phyloP scores from a whole-genome alignment of 2,113 vertebrate species.

The Siniperca chuatsi region DNA sequence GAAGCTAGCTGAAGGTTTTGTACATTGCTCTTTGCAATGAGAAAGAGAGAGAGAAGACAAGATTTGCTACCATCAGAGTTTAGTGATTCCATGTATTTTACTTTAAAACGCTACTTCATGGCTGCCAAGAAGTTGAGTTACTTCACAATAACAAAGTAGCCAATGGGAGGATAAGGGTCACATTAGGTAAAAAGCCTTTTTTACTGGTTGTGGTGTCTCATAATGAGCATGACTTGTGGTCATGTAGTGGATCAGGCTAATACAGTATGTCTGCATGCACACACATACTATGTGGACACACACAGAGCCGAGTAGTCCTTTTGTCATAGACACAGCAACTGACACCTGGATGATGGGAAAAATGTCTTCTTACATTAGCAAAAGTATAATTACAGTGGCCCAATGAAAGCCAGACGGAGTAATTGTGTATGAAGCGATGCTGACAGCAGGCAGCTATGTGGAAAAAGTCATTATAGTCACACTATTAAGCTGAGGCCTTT shows the following conservation, averaged over 20 bases:
- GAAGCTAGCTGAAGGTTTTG: no score
- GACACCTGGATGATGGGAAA: conserved; percentile 23
- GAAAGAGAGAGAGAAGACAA: no score
- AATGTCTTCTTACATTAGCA: conserved; percentile 36
- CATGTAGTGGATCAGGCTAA: neutral
- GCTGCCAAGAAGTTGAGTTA: neutral
- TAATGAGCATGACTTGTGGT: neutral
- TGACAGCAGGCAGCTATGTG: conserved; percentile 63
- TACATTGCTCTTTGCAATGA: no score
- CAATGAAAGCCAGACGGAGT: conserved; percentile 51
- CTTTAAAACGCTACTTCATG: no score
- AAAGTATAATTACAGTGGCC: conserved; percentile 47
- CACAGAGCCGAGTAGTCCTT: neutral
- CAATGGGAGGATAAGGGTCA: neutral
- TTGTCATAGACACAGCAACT: neutral
- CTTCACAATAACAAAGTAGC: neutral
- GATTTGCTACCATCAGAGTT: no score
- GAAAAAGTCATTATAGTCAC: conserved; percentile 76
- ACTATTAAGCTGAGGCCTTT: conserved; percentile 62
- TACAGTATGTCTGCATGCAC: neutral
- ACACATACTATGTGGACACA: neutral
- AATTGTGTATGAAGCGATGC: conserved; percentile 53
- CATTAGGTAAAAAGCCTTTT: neutral
- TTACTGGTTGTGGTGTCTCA: neutral
- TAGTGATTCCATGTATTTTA: no score